Percentiles rank a stretch among this genome's conserved stretches.
These are phyloP conservation scores for Eubasilissa splendida DNA, from an alignment of 2,888 invertebrate genomes.

Conservation along the genomic window DNA sequence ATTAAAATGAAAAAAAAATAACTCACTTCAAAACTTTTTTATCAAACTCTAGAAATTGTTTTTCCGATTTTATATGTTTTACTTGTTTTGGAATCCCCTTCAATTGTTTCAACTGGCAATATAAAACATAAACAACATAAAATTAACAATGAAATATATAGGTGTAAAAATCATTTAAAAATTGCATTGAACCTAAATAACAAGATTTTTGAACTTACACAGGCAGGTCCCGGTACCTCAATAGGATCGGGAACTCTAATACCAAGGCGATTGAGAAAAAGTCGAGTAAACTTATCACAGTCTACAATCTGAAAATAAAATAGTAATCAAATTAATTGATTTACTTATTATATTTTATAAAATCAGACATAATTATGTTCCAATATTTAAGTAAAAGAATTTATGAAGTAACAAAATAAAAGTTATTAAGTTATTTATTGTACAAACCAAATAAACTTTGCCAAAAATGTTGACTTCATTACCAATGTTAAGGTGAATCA, in stretches of 20 bases:
- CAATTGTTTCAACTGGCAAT: slow-evolving; percentile 38
- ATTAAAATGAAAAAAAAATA: neutral
- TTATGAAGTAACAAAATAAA: too few species aligned
- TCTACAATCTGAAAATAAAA: slow-evolving; percentile 77
- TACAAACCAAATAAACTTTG: slow-evolving; percentile 75
- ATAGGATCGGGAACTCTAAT: slow-evolving; percentile 85
- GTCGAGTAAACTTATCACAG: slow-evolving; percentile 90
- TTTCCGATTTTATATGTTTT: slow-evolving; percentile 69
- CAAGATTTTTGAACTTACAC: slow-evolving; percentile 20
- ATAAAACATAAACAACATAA: neutral
- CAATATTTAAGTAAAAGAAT: too few species aligned
- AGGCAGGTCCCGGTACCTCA: slow-evolving; percentile 68
- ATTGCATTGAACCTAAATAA: neutral
- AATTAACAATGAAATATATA: neutral
- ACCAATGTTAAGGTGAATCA: slow-evolving; percentile 91
- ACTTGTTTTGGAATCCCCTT: slow-evolving; percentile 63
- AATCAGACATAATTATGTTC: neutral
- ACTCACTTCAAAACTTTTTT: slow-evolving; percentile 74
- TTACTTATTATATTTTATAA: neutral
- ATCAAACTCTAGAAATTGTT: slow-evolving; percentile 88
- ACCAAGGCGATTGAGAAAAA: slow-evolving; percentile 88
- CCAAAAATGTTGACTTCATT: slow-evolving; percentile 86
- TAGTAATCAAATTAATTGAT: neutral
- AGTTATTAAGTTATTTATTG: too few species aligned
- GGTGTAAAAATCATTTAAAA: neutral